These are phyloP conservation scores for Caenorhabditis sp. DNA, from an alignment of 2,888 invertebrate genomes.

Conservation along the genomic window DNA sequence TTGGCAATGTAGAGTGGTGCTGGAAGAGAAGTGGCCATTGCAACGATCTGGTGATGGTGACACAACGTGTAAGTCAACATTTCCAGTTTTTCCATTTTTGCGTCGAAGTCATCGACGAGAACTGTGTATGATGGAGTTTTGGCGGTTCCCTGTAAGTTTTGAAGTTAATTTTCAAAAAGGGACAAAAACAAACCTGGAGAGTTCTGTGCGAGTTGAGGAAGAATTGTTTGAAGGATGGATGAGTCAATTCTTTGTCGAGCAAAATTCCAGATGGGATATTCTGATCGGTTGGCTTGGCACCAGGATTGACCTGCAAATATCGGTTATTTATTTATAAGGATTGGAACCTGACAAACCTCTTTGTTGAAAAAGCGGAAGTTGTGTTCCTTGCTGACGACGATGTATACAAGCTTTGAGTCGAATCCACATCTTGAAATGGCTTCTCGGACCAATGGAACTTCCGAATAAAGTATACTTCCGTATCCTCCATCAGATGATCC, in stretches of 20 bases:
- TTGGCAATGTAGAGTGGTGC: slow-evolving; percentile 64
- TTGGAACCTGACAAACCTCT: neutral
- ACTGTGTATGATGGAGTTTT: slow-evolving; percentile 65
- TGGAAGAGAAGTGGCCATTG: slow-evolving; percentile 56
- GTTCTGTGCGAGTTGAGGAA: slow-evolving; percentile 64
- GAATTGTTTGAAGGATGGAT: slow-evolving; percentile 61
- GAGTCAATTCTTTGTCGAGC: slow-evolving; percentile 53
- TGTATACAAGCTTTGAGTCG: slow-evolving; percentile 46
- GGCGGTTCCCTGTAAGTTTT: slow-evolving; percentile 60
- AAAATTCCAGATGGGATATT: slow-evolving; percentile 63
- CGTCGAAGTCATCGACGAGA: slow-evolving; percentile 52
- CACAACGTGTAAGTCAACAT: slow-evolving; percentile 54
- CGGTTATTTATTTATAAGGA: neutral
- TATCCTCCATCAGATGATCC: slow-evolving; percentile 56
- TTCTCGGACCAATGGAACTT: slow-evolving; percentile 54
- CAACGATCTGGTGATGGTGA: slow-evolving; percentile 63
- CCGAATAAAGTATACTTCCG: slow-evolving; percentile 44
- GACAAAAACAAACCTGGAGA: slow-evolving; percentile 51
- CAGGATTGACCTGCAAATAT: neutral
- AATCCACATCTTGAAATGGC: slow-evolving; percentile 20
- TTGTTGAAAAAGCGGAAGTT: slow-evolving; percentile 48
- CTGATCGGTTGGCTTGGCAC: slow-evolving; percentile 34
- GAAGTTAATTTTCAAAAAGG: neutral
- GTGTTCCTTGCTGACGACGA: slow-evolving; percentile 61
- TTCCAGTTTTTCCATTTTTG: slow-evolving; percentile 57